Conservation (phyloP, 2,113 vertebrate genomes). For the Martes martes region DNA sequence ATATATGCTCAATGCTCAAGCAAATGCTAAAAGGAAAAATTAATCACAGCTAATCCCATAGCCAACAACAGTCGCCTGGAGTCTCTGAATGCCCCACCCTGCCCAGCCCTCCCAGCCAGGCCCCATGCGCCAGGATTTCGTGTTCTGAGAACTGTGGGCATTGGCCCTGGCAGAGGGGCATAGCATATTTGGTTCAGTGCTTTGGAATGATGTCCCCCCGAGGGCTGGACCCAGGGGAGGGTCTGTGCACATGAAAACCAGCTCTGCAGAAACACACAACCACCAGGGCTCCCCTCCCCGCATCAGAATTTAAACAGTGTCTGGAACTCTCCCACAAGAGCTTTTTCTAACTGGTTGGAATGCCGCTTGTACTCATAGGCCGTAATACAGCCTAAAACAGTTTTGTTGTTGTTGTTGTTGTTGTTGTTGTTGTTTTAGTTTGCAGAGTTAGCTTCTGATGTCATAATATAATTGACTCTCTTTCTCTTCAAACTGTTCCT, state of each 20-base stretch:
- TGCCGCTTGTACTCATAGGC: background rate
- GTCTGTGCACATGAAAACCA: background rate
- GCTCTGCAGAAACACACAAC: background rate
- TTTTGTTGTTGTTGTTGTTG: background rate
- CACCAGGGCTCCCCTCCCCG: background rate
- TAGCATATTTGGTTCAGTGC: background rate
- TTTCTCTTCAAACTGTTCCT: background rate
- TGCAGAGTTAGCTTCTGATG: background rate
- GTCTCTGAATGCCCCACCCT: background rate
- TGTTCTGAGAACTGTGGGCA: background rate
- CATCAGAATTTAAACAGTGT: background rate
- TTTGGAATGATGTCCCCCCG: background rate
- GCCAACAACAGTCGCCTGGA: background rate
- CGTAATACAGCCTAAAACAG: background rate
- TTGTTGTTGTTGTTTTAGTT: background rate
- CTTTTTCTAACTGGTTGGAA: background rate
- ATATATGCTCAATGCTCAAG: background rate
- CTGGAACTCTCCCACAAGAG: background rate
- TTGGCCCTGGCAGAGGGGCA: background rate
- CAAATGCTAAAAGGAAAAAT: background rate
- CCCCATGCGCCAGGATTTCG: background rate
- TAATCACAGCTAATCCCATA: background rate
- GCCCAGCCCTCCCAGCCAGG: background rate
- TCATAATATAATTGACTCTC: background rate
- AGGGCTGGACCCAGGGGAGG: background rate